phyloP scores from a whole-genome alignment of 2,888 invertebrate species.

The Aphodius granarius region DNA sequence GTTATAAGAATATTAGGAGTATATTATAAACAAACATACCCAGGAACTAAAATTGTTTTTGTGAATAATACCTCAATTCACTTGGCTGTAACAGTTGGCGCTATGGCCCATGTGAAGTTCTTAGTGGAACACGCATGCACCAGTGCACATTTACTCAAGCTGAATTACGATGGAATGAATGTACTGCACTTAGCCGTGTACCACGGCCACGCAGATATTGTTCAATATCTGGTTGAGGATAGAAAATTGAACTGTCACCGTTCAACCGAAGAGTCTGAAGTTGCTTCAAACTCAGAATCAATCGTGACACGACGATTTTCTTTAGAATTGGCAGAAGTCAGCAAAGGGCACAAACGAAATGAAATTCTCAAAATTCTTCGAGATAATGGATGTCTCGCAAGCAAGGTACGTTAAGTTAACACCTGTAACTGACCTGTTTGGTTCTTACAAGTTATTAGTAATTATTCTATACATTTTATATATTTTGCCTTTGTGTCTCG shows the following conservation, averaged over 20 bases:
- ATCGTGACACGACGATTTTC: not conserved
- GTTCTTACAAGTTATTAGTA: too few relatives aligned
- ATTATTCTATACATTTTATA: too few relatives aligned
- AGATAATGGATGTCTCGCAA: not conserved
- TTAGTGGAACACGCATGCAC: not conserved
- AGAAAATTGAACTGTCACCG: not conserved
- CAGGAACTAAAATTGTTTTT: not conserved
- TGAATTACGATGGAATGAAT: not conserved
- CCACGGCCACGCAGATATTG: not conserved
- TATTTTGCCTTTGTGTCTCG: too few relatives aligned
- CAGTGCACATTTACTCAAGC: not conserved
- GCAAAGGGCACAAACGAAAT: not conserved
- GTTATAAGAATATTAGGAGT: not conserved
- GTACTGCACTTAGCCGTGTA: not conserved
- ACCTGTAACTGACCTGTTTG: too few relatives aligned
- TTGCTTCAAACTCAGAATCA: too few relatives aligned
- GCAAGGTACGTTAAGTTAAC: not conserved
- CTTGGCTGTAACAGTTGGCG: not conserved
- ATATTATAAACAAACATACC: not conserved
- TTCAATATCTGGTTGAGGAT: not conserved
- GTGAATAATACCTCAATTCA: not conserved
- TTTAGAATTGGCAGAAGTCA: not conserved
- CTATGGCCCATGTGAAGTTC: not conserved
- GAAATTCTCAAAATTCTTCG: not conserved
- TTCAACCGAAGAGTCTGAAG: not conserved